Base-by-base conservation (phyloP, 2,888 invertebrate species). In the Rambutsinella grinnellia region DNA sequence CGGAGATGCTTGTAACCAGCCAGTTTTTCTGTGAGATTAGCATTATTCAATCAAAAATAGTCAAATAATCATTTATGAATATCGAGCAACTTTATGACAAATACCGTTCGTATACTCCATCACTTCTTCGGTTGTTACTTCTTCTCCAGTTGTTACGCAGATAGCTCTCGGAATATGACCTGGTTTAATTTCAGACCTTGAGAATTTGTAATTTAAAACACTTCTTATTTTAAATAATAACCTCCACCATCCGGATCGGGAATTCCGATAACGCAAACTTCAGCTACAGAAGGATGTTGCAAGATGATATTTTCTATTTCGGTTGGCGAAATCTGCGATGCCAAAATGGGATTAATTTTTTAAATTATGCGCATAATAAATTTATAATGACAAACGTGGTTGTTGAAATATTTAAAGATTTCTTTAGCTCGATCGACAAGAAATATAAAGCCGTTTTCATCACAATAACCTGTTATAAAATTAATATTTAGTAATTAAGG, bases 361-460 rank as follows among this genome's bases (percentile, higher is more conserved):
- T 36, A 36, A 36, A 36, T 36, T 17, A n/a, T n/a, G n/a, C n/a
- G n/a, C n/a, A n/a, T n/a, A n/a, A n/a, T 53, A 10, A 36, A 1
- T 17, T 65, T 65, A 27, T 6, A 27, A 6, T 24, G 6, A n/a
- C 68, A 70, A 72, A 80, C 80, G 63, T 82, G 82, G 49, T 80
- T 82, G 17, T 81, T 81, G 49, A 80, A 82, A 58, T 83, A 83
- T 53, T 83, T 83, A 67, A 83, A 83, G 0, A 79, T 82, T 68
- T 83, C 83, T 57, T 83, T 83, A 36, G 82, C 79, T 23, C 83
- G 57, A 54, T 82, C 83, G 15, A 82, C 78, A 17, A 83, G 68
- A 54, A 72, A 83, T 17, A 83, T 58, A 58, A 79, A 83, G 54
- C 81, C 81, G 23, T 81, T 61, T 21, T 80, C 76, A 77, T 83